phyloP scores from a whole-genome alignment of 2,113 vertebrate genomes.

The Tupaia tana region DNA sequence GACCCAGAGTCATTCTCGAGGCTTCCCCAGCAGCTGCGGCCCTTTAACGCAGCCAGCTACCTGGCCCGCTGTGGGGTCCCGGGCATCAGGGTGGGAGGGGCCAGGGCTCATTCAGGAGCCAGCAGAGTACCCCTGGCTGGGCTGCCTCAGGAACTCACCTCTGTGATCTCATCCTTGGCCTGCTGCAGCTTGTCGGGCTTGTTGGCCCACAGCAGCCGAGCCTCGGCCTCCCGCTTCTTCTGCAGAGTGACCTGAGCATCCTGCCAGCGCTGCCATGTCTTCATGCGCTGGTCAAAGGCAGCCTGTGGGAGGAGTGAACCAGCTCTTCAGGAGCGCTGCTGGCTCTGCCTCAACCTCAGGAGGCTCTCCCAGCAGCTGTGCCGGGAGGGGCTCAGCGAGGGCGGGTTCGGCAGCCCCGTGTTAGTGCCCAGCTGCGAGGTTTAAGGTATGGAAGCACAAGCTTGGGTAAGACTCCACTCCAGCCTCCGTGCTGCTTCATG shows the following conservation, averaged over 20 bases:
- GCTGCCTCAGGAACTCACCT: slow-evolving; percentile 87
- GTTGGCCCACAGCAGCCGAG: slow-evolving; percentile 97
- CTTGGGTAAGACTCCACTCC: slow-evolving; percentile 37
- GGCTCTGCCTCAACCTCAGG: background rate
- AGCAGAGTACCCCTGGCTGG: background rate
- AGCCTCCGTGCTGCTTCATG: slow-evolving; percentile 59
- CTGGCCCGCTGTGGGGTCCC: background rate
- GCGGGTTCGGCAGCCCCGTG: slow-evolving; percentile 35
- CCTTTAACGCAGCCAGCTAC: background rate
- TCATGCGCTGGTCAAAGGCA: slow-evolving; percentile 98
- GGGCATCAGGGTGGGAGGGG: background rate
- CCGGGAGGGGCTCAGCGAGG: background rate
- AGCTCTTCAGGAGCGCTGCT: background rate
- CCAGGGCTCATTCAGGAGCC: background rate
- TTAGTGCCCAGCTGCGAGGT: slow-evolving; percentile 25
- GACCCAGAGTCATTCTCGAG: background rate
- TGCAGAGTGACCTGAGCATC: slow-evolving; percentile 94
- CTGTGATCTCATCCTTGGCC: slow-evolving; percentile 96
- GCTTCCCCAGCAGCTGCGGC: background rate
- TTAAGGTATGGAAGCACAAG: slow-evolving; percentile 51
- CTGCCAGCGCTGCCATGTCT: slow-evolving; percentile 98
- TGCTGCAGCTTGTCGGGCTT: slow-evolving; percentile 98
- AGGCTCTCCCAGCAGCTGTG: background rate
- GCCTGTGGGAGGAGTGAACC: slow-evolving; percentile 86
- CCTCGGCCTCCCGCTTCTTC: slow-evolving; percentile 97